Evolutionary conservation across 2,797 vertebrate species (phyloP), one percentile per base, ranked within the genome.

Genomic region (Hippoglossus hippoglossus): DNA sequence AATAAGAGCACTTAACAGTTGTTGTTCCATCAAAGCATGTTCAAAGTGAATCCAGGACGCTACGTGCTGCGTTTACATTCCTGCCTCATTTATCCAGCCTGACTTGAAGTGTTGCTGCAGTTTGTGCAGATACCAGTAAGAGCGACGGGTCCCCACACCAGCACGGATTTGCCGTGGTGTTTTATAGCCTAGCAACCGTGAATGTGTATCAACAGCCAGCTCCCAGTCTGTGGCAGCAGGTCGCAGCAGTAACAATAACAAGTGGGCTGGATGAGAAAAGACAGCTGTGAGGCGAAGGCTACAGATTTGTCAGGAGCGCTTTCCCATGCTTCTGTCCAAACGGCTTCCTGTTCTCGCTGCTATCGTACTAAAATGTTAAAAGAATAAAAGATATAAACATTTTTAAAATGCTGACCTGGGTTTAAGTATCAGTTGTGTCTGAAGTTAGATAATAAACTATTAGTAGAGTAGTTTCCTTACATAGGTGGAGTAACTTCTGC

Each of bases 101-200:
- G 24, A 52, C 58, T 26, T 51, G 62, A 64, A 56, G 44, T 6
- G 66, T 41, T 49, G 73, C 71, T 65, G 63, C 4, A 18, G 51
- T 57, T 21, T 52, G 55, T 18, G 47, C 46, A 79, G 80, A 86
- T 85, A 82, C 9, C 15, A 25, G 18, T 9, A n/a, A 77, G 63
- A 75, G 73, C 36, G 41, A 24, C 63, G 6, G 63, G 60, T 36
- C 47, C 61, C 70, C 59, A 63, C 26, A 63, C 31, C 70, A 26
- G 69, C 36, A 18, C 1, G 18, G 63, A 47, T 71, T 44, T 47
- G 56, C 63, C 84, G 71, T 71, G 63, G 52, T 59, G 74, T 81
- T 89, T 91, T 80, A 85, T 71, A 73, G 73, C 91, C 87, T 92
- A 92, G 93, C 92, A 93, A 94, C 92, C 1, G 75, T 62, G 55